phyloP scores from a whole-genome alignment of 2,888 invertebrate species.

The Pristionchus maxplancki region DNA sequence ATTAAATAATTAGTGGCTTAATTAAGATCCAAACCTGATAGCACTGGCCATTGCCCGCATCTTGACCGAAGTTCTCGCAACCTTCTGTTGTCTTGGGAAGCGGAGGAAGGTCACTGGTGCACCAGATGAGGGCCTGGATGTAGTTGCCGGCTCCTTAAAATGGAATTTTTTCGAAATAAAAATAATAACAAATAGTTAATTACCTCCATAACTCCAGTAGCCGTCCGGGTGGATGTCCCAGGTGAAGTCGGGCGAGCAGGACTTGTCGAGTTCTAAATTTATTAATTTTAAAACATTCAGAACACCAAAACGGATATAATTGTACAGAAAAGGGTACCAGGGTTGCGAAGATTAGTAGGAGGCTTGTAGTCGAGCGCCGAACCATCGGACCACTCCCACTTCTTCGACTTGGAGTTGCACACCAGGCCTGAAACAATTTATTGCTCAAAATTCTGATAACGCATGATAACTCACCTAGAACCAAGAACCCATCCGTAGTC shows the following conservation, averaged over 20 bases:
- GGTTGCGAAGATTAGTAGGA: background rate
- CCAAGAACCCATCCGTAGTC: background rate
- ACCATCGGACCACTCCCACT: constrained; percentile 9
- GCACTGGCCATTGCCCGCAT: background rate
- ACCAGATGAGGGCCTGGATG: background rate
- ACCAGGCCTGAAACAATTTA: background rate
- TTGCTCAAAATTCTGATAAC: background rate
- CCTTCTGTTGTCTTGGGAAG: background rate
- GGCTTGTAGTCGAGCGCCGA: background rate
- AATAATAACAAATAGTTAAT: background rate
- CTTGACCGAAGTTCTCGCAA: background rate
- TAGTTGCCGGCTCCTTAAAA: background rate
- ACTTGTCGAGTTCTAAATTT: background rate
- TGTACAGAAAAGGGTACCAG: no score
- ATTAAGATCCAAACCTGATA: background rate
- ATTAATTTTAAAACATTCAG: no score
- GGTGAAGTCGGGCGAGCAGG: background rate
- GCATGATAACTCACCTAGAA: background rate
- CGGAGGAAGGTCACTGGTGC: background rate
- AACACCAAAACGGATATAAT: no score
- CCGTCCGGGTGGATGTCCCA: background rate
- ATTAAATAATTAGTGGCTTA: background rate
- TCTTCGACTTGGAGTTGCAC: background rate
- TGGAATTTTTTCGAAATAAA: background rate
- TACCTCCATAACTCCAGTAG: background rate